Conservation (phyloP, 2,888 invertebrate species). For the Hyposoter dolosus region DNA sequence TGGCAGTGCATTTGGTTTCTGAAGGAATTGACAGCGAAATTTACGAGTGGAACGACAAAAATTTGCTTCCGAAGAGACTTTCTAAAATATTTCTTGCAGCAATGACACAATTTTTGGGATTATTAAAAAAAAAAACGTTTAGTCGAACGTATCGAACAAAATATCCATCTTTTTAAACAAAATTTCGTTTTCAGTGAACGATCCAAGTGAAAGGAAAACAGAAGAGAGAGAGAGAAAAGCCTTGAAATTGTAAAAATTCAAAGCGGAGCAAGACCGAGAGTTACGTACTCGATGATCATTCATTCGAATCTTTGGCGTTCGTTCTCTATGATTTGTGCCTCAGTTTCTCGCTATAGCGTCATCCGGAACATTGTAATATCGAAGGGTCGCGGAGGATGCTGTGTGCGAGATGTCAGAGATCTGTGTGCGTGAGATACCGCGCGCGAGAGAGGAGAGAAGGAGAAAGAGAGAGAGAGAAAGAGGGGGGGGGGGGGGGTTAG, state of each 20-base stretch:
- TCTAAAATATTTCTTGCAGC: too few species aligned
- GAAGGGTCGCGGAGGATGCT: slow-evolving; percentile 78
- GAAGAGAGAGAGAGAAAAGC: neutral
- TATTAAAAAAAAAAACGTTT: too few species aligned
- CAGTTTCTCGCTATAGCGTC: slow-evolving; percentile 28
- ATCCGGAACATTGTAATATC: neutral
- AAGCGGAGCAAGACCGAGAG: slow-evolving; percentile 4
- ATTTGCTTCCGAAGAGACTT: too few species aligned
- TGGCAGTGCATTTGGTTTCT: too few species aligned
- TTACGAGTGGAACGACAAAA: too few species aligned
- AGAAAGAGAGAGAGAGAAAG: slow-evolving; percentile 51
- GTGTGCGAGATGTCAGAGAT: slow-evolving; percentile 67
- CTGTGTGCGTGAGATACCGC: slow-evolving; percentile 38
- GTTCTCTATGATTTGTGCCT: slow-evolving; percentile 67
- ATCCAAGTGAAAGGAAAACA: neutral
- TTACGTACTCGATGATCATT: neutral
- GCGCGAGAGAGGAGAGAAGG: slow-evolving; percentile 25
- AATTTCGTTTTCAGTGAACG: too few species aligned
- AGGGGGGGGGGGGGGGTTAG: slow-evolving; percentile 73
- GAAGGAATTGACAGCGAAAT: too few species aligned
- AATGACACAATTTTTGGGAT: too few species aligned
- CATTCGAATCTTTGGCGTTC: slow-evolving; percentile 63
- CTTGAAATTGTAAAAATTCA: neutral
- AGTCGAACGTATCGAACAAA: too few species aligned
- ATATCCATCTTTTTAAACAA: too few species aligned